Base-by-base conservation (phyloP, 2,888 invertebrate genomes). In the Labia minor region DNA sequence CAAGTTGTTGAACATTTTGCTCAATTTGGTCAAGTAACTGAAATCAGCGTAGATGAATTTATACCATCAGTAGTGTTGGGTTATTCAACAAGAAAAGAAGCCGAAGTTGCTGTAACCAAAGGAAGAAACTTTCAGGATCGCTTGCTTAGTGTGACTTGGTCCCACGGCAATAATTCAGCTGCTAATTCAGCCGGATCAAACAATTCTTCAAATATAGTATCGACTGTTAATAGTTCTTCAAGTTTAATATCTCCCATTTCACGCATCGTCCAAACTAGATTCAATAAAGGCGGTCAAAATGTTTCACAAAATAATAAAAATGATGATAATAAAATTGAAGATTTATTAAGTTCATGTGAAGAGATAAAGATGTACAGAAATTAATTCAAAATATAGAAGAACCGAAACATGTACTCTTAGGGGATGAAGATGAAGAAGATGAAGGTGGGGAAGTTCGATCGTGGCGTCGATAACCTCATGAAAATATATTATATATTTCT, bases 21-120 rank as follows among this genome's bases (percentile, higher is more conserved):
- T 77, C 86, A 89, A 85, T 93, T 85, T 78, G 94, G 94, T 65
- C 90, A 90, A 75, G 87, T 95, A 71, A 86, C 87, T n/a, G 90
- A 89, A 76, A 88, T 90, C 75, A 84, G 86, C 67, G 86, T 87
- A 71, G 89, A 90, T 75, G 83, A 86, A 65, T 83, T 85, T 26
- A 84, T 89, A 68, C 92, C 92, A 16, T 87, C 88, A 73, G 81
- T 90, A 71, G 85, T 88, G 63, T 78, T 92, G 66, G 87, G 87
- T 76, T 93, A 86, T 79, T 85, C 86, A 72, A 83, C 85, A 37
- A 81, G 92, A 63, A 86, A 87, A 74, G 88, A 89, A 74, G 92
- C 92, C 0, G 92, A 92, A 77, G 81, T 85, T 70, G 92, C 90
- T 1, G 78, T 88, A 72, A 79, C 85, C 68, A 88, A 90, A 74